Evolutionary conservation across 35 echinoderm and acorn worm genomes (phyloP).

Genomic region (Eucidaris tribuloides): DNA sequence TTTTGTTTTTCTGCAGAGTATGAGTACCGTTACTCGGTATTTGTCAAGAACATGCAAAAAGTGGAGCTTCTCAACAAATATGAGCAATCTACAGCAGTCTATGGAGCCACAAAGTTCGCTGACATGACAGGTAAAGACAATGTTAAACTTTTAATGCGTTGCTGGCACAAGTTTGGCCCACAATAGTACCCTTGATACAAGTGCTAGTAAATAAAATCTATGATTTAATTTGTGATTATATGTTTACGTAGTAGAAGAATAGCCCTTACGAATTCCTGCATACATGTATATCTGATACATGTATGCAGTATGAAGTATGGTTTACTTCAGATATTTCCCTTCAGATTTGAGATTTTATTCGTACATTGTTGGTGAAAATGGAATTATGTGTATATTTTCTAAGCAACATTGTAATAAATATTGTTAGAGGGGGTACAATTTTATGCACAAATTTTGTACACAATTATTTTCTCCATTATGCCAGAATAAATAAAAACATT

Average conservation of each 20-base stretch:
- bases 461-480: no score
- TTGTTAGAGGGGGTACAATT: no score
- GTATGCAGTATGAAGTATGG: no score
- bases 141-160: neutral
- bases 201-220: neutral
- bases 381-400: no score
- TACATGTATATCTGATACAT: no score
- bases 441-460: no score
- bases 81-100: constrained; percentile 80
- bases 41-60: constrained; percentile 69
- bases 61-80: constrained; percentile 53
- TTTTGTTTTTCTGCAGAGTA: constrained; percentile 62
- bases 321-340: no score
- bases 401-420: no score
- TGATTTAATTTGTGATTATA: neutral
- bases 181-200: neutral
- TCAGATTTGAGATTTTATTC: no score
- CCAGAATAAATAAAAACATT: no score
- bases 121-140: constrained; percentile 71
- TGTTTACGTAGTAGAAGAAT: neutral
- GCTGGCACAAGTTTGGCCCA: no score
- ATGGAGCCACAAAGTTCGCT: constrained; percentile 77
- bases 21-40: constrained; percentile 48
- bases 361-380: no score
- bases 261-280: neutral